Evolutionary conservation across 2,888 invertebrate species (phyloP), one percentile per base, ranked within the genome.

Genomic region (Andricus quercusramuli): DNA sequence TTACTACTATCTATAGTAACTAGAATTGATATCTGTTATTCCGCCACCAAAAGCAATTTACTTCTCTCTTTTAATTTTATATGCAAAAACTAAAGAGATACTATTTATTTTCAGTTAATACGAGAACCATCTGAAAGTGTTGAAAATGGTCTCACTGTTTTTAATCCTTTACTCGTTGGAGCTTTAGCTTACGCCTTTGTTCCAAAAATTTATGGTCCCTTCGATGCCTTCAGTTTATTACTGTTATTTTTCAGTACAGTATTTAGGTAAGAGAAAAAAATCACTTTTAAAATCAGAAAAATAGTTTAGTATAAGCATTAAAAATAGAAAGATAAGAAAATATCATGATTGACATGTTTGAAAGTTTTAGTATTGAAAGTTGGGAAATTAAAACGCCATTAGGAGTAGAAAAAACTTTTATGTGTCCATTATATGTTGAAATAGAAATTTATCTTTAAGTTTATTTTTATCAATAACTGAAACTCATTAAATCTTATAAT

Each of bases 121-220:
- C 86, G 86, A 78, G 91, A 91, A 74, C 84, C 86, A 0, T 77
- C 83, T 15, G 82, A 86, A 25, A 84, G 85, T 47, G 82, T 92
- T 9, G 87, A 86, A 20, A 91, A 90, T 78, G 92, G 92, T 78
- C 80, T 90, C 74, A 90, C 91, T n/a, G 90, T 90, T 68, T 92
- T 85, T 84, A 93, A 92, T 86, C 92, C 90, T 67, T 82, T 90
- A 64, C 87, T 90, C 79, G 89, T 89, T 44, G 92, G 91, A 3
- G 85, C 86, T 0, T 84, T 91, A 41, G 91, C 92, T 8, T 90
- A 88, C 78, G 77, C 78, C 9, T 68, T 90, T n/a, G 80, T 88
- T 56, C 91, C 91, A 20, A 82, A 80, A 22, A 37, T 87, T 62
- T 91, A 90, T 74, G 90, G 89, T 15, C 68, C 82, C 5, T 88